Conservation (phyloP, 2,888 invertebrate species). For the Drosophila subquinaria region DNA sequence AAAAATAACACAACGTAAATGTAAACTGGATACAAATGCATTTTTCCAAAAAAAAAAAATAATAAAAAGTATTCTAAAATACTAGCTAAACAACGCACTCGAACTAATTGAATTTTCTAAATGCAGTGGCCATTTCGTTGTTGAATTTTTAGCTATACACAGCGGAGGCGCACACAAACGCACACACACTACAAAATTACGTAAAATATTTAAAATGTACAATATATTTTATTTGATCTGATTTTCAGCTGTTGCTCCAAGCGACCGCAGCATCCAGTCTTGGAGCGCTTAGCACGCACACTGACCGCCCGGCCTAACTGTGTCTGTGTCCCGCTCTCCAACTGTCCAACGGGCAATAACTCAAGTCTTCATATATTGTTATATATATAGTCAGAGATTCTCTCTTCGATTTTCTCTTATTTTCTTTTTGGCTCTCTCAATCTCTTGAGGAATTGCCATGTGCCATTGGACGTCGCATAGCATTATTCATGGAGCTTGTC, state of each 20-base stretch:
- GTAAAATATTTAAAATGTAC: constrained; percentile 41
- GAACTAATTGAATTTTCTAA: constrained; percentile 63
- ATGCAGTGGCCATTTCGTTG: constrained; percentile 71
- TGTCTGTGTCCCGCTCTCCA: constrained; percentile 29
- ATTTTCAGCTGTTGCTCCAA: constrained; percentile 44
- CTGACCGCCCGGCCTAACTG: constrained; percentile 58
- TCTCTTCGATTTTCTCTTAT: constrained; percentile 5
- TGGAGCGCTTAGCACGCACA: constrained; percentile 76
- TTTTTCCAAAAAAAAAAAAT: constrained; percentile 43
- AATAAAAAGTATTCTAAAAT: constrained; percentile 26
- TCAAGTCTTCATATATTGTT: constrained; percentile 5
- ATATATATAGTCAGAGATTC: not conserved
- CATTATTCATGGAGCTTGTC: constrained; percentile 59
- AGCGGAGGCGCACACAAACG: constrained; percentile 19
- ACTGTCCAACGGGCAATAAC: constrained; percentile 20
- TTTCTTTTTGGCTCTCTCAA: not conserved
- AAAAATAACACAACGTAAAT: constrained; percentile 62
- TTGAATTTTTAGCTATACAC: constrained; percentile 42
- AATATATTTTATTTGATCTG: constrained; percentile 35
- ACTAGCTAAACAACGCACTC: constrained; percentile 45
- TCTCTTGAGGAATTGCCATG: constrained; percentile 37
- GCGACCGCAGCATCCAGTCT: constrained; percentile 70
- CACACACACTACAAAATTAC: constrained; percentile 51
- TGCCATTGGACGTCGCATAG: constrained; percentile 27
- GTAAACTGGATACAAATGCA: constrained; percentile 69